Percentiles rank a stretch among this genome's conserved stretches.
Conservation (phyloP, 2,797 vertebrate species). For the Amphiprion clarkii region DNA sequence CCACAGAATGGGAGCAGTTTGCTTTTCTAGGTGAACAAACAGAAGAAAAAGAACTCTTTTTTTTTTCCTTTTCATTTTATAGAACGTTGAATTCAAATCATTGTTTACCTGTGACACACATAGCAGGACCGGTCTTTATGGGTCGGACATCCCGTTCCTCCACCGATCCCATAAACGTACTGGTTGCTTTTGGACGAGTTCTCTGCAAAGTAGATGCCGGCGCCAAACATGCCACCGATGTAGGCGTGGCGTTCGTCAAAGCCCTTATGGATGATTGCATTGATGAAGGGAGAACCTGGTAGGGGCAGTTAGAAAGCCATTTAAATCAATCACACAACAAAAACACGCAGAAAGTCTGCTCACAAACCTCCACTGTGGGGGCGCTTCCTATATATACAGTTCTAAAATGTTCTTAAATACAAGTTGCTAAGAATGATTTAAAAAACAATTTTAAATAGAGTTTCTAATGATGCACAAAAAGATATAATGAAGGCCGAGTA, state of each 20-base stretch:
- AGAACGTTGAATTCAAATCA: too few relatives aligned
- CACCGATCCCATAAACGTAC: slow-evolving; percentile 98
- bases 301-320: not conserved
- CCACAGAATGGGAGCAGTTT: too few relatives aligned
- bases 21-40: too few relatives aligned
- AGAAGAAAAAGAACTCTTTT: too few relatives aligned
- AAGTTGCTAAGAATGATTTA: too few relatives aligned
- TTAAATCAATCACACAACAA: not conserved
- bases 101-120: slow-evolving; percentile 93
- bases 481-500: not conserved
- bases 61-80: too few relatives aligned
- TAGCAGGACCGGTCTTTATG: slow-evolving; percentile 99
- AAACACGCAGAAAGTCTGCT: too few relatives aligned
- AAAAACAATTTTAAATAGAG: not conserved
- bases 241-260: slow-evolving; percentile 99
- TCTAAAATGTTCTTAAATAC: not conserved
- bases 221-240: slow-evolving; percentile 99
- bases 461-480: not conserved
- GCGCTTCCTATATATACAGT: not conserved
- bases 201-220: slow-evolving; percentile 98
- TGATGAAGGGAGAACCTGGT: slow-evolving; percentile 98
- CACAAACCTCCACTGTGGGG: not conserved
- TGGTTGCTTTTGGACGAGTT: slow-evolving; percentile 99
- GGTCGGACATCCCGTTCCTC: slow-evolving; percentile 96
- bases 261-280: slow-evolving; percentile 99